A percentile compares a stretch with the other conserved stretches of the same genome.
phyloP scores from a whole-genome alignment of 2,113 vertebrate species.

The Felis chaus region DNA sequence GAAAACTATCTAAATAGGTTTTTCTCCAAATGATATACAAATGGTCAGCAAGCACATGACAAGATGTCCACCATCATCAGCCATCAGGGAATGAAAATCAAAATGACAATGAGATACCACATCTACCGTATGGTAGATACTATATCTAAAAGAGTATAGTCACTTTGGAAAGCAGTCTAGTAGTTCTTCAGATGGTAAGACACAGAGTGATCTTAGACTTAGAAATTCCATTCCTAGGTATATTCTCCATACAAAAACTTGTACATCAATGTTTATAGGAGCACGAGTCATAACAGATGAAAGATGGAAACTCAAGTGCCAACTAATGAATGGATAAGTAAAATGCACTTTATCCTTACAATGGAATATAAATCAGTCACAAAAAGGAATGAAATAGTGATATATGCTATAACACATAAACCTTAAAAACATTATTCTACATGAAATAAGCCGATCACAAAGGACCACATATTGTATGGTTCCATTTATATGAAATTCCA shows the following conservation, averaged over 20 bases:
- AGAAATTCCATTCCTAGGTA: not conserved
- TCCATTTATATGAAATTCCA: not conserved
- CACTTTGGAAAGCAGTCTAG: not conserved
- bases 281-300: not conserved
- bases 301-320: not conserved
- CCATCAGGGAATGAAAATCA: not conserved
- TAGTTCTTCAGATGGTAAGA: not conserved
- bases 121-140: not conserved
- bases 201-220: not conserved
- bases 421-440: not conserved
- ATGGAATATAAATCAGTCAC: not conserved
- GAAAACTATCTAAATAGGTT: not conserved
- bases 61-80: not conserved
- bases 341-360: not conserved
- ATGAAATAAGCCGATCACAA: not conserved
- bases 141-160: not conserved
- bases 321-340: not conserved
- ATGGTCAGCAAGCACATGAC: not conserved
- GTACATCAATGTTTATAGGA: not conserved
- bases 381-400: not conserved
- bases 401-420: not conserved
- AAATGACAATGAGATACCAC: not conserved
- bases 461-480: not conserved
- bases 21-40: not conserved
- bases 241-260: not conserved